phyloP scores from a whole-genome alignment of 2,113 vertebrate genomes.

The Zosterops hypoxanthus region DNA sequence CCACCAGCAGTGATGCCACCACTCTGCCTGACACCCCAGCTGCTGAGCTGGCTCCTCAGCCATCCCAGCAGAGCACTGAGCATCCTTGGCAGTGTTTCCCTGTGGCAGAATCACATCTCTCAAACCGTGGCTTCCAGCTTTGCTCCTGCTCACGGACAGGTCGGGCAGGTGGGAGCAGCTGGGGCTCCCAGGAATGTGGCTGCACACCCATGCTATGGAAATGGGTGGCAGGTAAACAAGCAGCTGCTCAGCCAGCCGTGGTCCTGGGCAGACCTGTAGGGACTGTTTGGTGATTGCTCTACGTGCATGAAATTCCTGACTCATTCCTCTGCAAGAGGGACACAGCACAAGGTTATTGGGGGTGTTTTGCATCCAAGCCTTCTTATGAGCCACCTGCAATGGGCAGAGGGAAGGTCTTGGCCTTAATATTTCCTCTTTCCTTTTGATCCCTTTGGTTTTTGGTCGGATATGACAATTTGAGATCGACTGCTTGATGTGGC shows the following conservation, averaged over 20 bases:
- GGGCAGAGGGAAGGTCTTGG: neutral
- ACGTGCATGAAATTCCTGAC: neutral
- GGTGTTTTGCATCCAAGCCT: neutral
- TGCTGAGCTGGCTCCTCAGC: neutral
- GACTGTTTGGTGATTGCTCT: slow-evolving; percentile 2
- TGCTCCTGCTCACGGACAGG: neutral
- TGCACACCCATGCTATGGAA: slow-evolving; percentile 15
- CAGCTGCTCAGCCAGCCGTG: neutral
- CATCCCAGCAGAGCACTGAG: neutral
- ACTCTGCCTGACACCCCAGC: neutral
- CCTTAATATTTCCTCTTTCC: neutral
- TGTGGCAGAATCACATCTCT: neutral
- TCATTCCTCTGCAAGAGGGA: neutral
- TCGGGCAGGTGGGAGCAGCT: neutral
- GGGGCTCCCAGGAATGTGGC: neutral
- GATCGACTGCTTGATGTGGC: neutral
- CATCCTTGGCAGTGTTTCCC: neutral
- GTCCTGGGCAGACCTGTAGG: slow-evolving; percentile 26
- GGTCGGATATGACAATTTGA: neutral
- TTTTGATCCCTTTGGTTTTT: neutral
- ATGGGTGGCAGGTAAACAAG: slow-evolving; percentile 40
- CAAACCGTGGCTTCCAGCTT: neutral
- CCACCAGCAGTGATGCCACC: neutral
- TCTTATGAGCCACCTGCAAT: neutral
- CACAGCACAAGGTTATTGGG: fast-evolving